A percentile compares a stretch with the other conserved stretches of the same genome.
Conservation (phyloP, 2,797 vertebrate species). For the Myripristis jacobus region DNA sequence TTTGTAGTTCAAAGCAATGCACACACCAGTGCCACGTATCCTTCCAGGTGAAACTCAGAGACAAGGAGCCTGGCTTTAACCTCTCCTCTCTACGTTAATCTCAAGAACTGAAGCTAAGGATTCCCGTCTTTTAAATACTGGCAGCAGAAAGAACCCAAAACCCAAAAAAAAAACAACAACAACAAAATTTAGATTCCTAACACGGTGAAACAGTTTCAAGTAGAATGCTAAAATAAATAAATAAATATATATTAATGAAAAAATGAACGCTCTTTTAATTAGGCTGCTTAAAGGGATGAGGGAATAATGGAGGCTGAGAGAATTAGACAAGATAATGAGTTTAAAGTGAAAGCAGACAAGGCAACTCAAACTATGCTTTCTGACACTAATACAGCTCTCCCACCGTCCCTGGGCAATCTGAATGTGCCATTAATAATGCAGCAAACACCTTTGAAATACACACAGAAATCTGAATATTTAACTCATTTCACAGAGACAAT, state of each 20-base stretch:
- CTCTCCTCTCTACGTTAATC: not conserved
- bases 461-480: conserved; percentile 73
- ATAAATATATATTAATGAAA: conserved; percentile 73
- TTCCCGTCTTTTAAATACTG: conserved; percentile 52
- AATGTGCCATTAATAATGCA: conserved; percentile 78
- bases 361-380: conserved; percentile 70
- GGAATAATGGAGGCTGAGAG: conserved; percentile 79
- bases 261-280: conserved; percentile 81
- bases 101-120: conserved; percentile 31
- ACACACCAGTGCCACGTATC: not conserved
- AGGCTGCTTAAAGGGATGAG: conserved; percentile 82
- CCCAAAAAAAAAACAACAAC: too few species aligned
- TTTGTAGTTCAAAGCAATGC: conserved; percentile 10
- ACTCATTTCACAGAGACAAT: conserved; percentile 62
- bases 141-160: conserved; percentile 22
- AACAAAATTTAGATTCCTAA: conserved; percentile 57
- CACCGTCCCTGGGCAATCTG: conserved; percentile 62
- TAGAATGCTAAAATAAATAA: conserved; percentile 60
- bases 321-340: conserved; percentile 84
- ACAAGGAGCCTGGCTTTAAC: conserved; percentile 24
- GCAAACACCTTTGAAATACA: conserved; percentile 75
- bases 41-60: conserved; percentile 20
- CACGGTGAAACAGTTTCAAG: conserved; percentile 48
- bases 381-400: conserved; percentile 74
- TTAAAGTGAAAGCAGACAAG: conserved; percentile 77